Base-by-base conservation (phyloP, 92 coral and sea anemone genomes). In the Actinostola sp. region DNA sequence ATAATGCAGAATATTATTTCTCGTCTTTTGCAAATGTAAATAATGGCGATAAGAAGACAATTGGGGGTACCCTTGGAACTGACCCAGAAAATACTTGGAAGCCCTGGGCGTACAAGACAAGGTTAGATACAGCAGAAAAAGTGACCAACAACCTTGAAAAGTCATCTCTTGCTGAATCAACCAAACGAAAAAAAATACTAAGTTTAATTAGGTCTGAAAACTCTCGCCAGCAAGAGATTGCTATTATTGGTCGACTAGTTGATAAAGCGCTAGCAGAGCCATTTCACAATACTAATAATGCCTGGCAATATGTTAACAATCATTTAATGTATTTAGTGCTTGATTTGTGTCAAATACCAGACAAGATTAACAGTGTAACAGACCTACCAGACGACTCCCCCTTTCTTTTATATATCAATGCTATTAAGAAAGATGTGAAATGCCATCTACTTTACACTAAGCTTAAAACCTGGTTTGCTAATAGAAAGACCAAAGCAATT, bases 21-120 rank as follows among this genome's bases (percentile, higher is more conserved):
- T 76, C 88, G 16, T 24, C 84, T 14, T 87, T 87, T 82, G 88
- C 66, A 35, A 87, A 78, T 79, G 89, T 78, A 0, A 84, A 79
- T 66, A 57, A 54, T 63, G 81, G 43, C n/a, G 43, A 79, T 71
- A 79, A 78, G 71, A 19, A 27, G 24, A 66, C 56, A 44, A 41
- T 72, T 3, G 70, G 65, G 43, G 81, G 85, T 30, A 28, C 81
- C 26, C 61, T 84, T 1, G 85, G 89, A 19, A 66, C 51, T 4
- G 48, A 36, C 32, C 19, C 44, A 11, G 61, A 29, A 23, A 53
- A 67, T 66, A 84, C 89, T 33, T 84, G 85, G 89, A 73, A 48
- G 53, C 89, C 82, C 57, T 84, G 89, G 85, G 46, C n/a, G 6
- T 84, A 84, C 52, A 24, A 58, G 11, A 17, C 51, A 9, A 78